These are phyloP conservation scores for Oncorhynchus tshawytscha DNA, from an alignment of 2,113 vertebrate genomes.

Conservation along the genomic window DNA sequence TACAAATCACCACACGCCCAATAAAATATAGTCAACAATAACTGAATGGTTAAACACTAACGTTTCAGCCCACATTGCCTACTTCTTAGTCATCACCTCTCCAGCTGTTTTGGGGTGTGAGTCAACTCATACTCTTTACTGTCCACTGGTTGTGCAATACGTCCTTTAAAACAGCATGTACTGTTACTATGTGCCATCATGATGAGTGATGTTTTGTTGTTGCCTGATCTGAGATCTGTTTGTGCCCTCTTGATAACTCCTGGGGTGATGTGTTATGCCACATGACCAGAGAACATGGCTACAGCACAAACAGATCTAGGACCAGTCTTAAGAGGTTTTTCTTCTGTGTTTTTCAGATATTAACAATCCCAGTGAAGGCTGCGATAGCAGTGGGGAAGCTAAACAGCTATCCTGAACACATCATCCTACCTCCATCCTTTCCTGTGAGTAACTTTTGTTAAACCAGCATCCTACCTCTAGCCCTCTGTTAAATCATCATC, in stretches of 20 bases:
- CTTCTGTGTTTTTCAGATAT: constrained; percentile 73
- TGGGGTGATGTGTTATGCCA: no score
- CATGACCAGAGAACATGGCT: background rate
- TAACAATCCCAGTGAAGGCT: constrained; percentile 91
- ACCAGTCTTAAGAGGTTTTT: background rate
- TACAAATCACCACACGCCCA: no score
- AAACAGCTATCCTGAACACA: constrained; percentile 85
- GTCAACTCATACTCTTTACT: no score
- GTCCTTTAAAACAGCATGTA: background rate
- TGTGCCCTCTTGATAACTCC: no score
- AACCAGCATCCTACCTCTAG: no score
- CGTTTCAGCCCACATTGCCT: no score
- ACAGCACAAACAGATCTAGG: background rate
- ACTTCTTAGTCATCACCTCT: no score
- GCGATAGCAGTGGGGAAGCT: constrained; percentile 88
- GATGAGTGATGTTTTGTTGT: no score
- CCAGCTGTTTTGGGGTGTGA: no score
- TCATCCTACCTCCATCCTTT: constrained; percentile 87
- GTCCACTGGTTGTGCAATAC: no score
- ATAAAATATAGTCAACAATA: no score
- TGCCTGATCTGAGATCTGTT: background rate
- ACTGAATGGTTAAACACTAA: no score
- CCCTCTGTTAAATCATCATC: background rate
- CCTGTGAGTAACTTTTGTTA: constrained; percentile 78
- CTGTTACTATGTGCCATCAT: background rate